Evolutionary conservation across 1,140 invertebrate genomes (phyloP).

Genomic region (Papilio machaon): DNA sequence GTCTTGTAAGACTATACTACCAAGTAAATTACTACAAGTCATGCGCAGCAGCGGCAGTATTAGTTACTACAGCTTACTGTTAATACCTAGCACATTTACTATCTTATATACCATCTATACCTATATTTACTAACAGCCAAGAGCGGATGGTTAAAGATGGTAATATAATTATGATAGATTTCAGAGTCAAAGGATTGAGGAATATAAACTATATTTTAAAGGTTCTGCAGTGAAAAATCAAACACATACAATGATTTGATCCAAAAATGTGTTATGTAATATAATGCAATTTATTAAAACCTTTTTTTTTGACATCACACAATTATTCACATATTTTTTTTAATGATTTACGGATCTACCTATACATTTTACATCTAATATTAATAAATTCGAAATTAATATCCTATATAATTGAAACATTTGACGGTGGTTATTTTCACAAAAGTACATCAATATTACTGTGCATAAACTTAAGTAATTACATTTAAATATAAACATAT

Average conservation of each 20-base stretch:
- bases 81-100: no score
- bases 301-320: slow-evolving; percentile 74
- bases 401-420: slow-evolving; percentile 63
- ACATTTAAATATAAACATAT: slow-evolving; percentile 25
- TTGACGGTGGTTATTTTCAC: slow-evolving; percentile 34
- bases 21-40: no score
- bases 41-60: no score
- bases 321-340: slow-evolving; percentile 74
- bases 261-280: slow-evolving; percentile 75
- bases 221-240: slow-evolving; percentile 38
- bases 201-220: not conserved
- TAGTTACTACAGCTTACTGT: no score
- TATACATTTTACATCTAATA: slow-evolving; percentile 73
- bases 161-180: no score
- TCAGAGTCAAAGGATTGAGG: not conserved
- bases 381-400: slow-evolving; percentile 80
- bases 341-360: slow-evolving; percentile 49
- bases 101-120: no score
- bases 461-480: slow-evolving; percentile 20
- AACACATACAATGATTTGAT: slow-evolving; percentile 54
- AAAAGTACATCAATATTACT: slow-evolving; percentile 11
- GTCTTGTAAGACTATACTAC: no score
- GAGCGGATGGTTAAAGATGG: no score
- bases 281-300: slow-evolving; percentile 73
- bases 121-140: no score